These are phyloP conservation scores for Euproctis similis DNA, from an alignment of 2,888 invertebrate genomes.

Conservation along the genomic window DNA sequence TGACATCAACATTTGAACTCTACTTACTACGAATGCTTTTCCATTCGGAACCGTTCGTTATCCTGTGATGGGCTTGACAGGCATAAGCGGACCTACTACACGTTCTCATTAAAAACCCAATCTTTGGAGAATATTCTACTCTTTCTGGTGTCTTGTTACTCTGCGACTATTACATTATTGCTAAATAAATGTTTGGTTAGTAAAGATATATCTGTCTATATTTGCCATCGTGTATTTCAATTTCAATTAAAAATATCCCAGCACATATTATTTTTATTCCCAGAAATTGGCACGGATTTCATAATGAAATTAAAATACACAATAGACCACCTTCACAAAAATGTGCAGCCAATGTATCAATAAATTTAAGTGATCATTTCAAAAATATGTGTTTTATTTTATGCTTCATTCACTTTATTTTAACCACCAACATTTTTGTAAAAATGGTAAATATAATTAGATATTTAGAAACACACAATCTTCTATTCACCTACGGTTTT, in stretches of 20 bases:
- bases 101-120: conserved; percentile 57
- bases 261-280: no score
- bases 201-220: conserved; percentile 29
- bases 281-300: background rate
- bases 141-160: conserved; percentile 53
- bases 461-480: conserved; percentile 39
- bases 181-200: conserved; percentile 62
- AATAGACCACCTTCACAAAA: conserved; percentile 36
- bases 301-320: conserved; percentile 46
- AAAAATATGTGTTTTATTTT: no score
- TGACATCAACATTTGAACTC: conserved; percentile 51
- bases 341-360: no score
- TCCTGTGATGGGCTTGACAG: conserved; percentile 40
- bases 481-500: conserved; percentile 64
- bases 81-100: conserved; percentile 37
- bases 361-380: no score
- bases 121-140: conserved; percentile 57
- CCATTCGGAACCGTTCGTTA: conserved; percentile 30
- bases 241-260: no score
- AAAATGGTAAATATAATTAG: conserved; percentile 32
- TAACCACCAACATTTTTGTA: conserved; percentile 24
- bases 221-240: conserved; percentile 44
- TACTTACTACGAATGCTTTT: conserved; percentile 55
- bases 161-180: conserved; percentile 54
- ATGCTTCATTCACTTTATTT: no score